Evolutionary conservation across 2,797 vertebrate genomes (phyloP).

Genomic region (Myioborus melanocephalus): DNA sequence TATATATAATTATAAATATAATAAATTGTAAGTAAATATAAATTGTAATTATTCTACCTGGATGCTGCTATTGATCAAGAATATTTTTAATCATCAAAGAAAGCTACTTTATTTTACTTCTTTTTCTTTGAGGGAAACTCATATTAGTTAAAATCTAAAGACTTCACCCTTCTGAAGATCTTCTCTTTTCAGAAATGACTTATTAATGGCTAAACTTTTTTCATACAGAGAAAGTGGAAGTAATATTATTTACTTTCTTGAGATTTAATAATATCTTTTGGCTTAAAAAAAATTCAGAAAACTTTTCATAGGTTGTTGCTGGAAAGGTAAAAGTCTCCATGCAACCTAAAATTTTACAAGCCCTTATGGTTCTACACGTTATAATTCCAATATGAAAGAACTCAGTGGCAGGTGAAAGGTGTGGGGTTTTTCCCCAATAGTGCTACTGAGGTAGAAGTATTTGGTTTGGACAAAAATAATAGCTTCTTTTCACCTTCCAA

Average conservation of each 20-base stretch:
- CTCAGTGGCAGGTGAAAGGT: neutral
- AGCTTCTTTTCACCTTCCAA: neutral
- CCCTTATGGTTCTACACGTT: neutral
- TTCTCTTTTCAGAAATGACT: neutral
- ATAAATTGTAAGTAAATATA: neutral
- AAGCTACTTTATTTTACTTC: accelerated
- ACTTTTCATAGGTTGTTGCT: neutral
- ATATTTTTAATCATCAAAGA: neutral
- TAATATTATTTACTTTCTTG: neutral
- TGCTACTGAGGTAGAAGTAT: neutral
- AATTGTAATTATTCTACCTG: neutral
- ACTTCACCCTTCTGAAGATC: neutral
- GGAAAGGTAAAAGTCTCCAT: neutral
- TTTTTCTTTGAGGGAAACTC: neutral
- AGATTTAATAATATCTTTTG: neutral
- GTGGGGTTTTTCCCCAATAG: neutral
- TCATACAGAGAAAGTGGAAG: neutral
- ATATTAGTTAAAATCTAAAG: neutral
- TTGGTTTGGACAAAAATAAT: neutral
- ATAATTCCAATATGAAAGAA: neutral
- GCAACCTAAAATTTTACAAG: neutral
- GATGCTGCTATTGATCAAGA: neutral
- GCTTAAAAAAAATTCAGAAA: neutral
- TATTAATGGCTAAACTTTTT: neutral
- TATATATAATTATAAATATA: neutral